phyloP scores from a whole-genome alignment of 2,113 vertebrate species.

The Gorsachius goisagi region DNA sequence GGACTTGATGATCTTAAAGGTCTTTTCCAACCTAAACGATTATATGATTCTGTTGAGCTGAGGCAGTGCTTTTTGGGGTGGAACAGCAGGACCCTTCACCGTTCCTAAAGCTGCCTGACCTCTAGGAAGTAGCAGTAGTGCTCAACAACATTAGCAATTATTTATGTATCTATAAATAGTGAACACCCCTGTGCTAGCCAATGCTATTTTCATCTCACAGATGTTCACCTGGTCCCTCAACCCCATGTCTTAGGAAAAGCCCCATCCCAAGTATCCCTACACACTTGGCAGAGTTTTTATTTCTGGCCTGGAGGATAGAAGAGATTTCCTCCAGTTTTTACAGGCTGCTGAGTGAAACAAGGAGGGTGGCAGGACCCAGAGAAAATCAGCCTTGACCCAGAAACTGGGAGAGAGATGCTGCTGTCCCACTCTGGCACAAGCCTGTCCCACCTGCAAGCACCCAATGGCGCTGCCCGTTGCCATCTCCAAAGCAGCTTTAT shows the following conservation, averaged over 20 bases:
- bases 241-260: not conserved
- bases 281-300: not conserved
- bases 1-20: too few species aligned
- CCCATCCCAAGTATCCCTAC: not conserved
- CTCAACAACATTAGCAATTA: not conserved
- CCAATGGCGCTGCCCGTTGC: accelerated
- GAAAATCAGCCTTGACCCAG: not conserved
- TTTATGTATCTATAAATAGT: not conserved
- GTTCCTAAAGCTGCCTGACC: not conserved
- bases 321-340: not conserved
- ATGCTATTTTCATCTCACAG: not conserved
- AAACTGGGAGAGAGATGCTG: not conserved
- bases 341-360: not conserved
- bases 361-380: not conserved
- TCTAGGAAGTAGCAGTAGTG: not conserved
- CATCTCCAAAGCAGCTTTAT: not conserved
- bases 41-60: not conserved
- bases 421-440: accelerated
- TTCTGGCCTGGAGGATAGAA: not conserved
- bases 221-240: not conserved
- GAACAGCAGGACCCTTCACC: not conserved
- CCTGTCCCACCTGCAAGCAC: not conserved
- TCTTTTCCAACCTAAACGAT: too few species aligned
- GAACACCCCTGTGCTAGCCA: not conserved
- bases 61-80: not conserved